Conservation (phyloP, 2,888 invertebrate genomes). For the Falcaria lacertinaria region DNA sequence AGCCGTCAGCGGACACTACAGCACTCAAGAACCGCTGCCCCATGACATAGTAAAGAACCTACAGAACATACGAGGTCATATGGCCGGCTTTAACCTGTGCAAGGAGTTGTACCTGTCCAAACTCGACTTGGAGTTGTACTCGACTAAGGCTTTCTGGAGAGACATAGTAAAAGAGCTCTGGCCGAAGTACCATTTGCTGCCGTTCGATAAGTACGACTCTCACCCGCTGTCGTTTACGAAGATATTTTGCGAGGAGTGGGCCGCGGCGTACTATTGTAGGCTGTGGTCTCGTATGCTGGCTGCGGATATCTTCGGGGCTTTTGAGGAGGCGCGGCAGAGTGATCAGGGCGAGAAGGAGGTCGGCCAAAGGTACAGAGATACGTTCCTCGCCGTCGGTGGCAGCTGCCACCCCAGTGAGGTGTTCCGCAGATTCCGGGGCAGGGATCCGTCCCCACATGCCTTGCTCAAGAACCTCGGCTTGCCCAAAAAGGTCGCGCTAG, state of each 20-base stretch:
- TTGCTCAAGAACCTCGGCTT: conserved; percentile 83
- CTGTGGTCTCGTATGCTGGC: conserved; percentile 94
- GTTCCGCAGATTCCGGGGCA: conserved; percentile 93
- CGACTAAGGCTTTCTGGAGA: conserved; percentile 89
- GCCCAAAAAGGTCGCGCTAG: conserved; percentile 47
- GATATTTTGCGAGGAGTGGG: conserved; percentile 91
- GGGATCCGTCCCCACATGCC: conserved; percentile 93
- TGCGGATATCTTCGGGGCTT: conserved; percentile 93
- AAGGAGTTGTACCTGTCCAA: conserved; percentile 89
- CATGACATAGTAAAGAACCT: conserved; percentile 82
- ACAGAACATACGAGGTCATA: conserved; percentile 82
- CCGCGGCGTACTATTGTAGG: conserved; percentile 91
- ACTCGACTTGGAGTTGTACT: conserved; percentile 90
- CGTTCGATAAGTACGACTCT: conserved; percentile 87
- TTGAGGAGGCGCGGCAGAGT: conserved; percentile 83
- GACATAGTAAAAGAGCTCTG: conserved; percentile 88
- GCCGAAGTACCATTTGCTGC: conserved; percentile 89
- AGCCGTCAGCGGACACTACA: conserved; percentile 86
- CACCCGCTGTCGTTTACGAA: conserved; percentile 92
- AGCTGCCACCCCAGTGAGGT: conserved; percentile 90
- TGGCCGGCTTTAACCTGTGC: conserved; percentile 89
- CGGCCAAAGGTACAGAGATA: conserved; percentile 87
- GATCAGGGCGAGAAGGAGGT: conserved; percentile 77
- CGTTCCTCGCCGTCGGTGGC: conserved; percentile 91
- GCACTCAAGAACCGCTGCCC: conserved; percentile 85